Conservation (phyloP, 92 coral and sea anemone genomes). For the Ricordea florida region DNA sequence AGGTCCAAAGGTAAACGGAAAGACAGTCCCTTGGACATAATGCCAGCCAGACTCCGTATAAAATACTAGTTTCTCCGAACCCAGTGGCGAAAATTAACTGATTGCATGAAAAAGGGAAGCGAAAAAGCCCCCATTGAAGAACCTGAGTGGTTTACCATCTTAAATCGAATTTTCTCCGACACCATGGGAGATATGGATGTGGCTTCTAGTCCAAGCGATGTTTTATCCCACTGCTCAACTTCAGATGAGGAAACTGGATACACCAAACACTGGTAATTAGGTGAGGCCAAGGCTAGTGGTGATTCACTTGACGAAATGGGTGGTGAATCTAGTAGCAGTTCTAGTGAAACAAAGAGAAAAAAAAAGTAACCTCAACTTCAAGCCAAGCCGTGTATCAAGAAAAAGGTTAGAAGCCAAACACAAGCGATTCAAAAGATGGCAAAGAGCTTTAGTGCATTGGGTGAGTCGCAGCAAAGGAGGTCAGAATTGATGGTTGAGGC, state of each 20-base stretch:
- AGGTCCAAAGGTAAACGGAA: neutral
- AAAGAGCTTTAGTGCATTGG: slow-evolving; percentile 7
- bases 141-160: slow-evolving; percentile 29
- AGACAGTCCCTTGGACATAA: neutral
- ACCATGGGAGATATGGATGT: slow-evolving; percentile 22
- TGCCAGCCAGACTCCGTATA: slow-evolving; percentile 25
- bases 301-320: neutral
- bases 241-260: slow-evolving; percentile 40
- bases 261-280: neutral
- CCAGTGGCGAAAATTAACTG: slow-evolving; percentile 24
- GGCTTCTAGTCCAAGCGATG: slow-evolving; percentile 16
- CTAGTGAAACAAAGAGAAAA: neutral
- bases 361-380: slow-evolving; percentile 11
- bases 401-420: slow-evolving; percentile 18
- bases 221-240: slow-evolving; percentile 1
- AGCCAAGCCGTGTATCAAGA: neutral
- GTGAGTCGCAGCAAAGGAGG: slow-evolving; percentile 2
- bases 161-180: slow-evolving; percentile 30
- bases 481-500: slow-evolving; percentile 14
- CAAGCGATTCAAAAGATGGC: slow-evolving; percentile 35
- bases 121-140: slow-evolving; percentile 17
- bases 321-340: slow-evolving; percentile 6
- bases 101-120: slow-evolving; percentile 13
- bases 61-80: slow-evolving; percentile 8
- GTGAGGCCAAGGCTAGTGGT: neutral